A percentile compares a stretch with the other conserved stretches of the same genome.
phyloP scores from a whole-genome alignment of 2,888 invertebrate species.

The Sclerodermus sp. region DNA sequence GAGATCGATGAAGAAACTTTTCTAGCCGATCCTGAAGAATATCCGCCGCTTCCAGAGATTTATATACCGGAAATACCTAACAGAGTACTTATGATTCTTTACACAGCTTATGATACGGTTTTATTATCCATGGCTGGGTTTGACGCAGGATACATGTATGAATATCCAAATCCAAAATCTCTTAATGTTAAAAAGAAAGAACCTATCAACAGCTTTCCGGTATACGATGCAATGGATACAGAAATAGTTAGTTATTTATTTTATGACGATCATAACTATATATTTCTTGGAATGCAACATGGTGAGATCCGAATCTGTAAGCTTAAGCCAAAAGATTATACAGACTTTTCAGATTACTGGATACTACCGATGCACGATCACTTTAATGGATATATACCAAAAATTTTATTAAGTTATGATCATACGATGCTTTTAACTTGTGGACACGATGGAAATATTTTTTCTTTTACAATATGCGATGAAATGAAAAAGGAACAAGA shows the following conservation, averaged over 20 bases:
- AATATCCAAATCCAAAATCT: slow-evolving; percentile 52
- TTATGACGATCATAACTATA: slow-evolving; percentile 54
- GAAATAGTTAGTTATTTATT: slow-evolving; percentile 63
- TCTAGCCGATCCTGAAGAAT: slow-evolving; percentile 65
- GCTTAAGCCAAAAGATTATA: slow-evolving; percentile 57
- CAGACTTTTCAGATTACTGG: slow-evolving; percentile 68
- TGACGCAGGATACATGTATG: slow-evolving; percentile 71
- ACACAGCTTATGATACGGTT: slow-evolving; percentile 60
- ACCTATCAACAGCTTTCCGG: slow-evolving; percentile 58
- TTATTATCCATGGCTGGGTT: slow-evolving; percentile 68
- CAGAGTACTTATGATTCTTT: slow-evolving; percentile 63
- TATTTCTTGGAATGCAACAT: slow-evolving; percentile 65
- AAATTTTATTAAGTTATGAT: slow-evolving; percentile 67
- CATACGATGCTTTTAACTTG: slow-evolving; percentile 64
- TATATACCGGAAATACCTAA: slow-evolving; percentile 64
- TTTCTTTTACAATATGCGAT: slow-evolving; percentile 62
- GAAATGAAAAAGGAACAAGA: slow-evolving; percentile 5
- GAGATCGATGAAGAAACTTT: slow-evolving; percentile 65
- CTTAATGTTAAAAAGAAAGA: slow-evolving; percentile 50
- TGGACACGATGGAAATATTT: slow-evolving; percentile 78
- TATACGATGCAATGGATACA: slow-evolving; percentile 62
- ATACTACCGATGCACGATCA: slow-evolving; percentile 75
- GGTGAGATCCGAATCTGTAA: slow-evolving; percentile 65
- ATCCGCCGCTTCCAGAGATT: slow-evolving; percentile 58
- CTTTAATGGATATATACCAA: slow-evolving; percentile 68